Base-by-base conservation (phyloP, 2,113 vertebrate genomes). In the Charadrius vociferus region DNA sequence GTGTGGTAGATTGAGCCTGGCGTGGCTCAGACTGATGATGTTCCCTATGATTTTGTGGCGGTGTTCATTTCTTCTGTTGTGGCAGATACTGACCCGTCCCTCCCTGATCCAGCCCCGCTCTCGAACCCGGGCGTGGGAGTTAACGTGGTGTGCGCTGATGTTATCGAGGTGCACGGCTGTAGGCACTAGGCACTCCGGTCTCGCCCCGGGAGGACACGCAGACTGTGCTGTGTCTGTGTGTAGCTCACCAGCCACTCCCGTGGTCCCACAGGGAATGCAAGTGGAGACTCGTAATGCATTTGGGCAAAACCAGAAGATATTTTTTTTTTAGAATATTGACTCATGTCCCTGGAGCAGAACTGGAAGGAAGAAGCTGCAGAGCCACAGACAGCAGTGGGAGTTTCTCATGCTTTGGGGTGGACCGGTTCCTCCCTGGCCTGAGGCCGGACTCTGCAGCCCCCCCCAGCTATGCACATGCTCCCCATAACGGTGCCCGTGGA, bases 401-500 rank as follows among this genome's bases (percentile, higher is more conserved):
- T 52, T 80, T 71, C 73, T 56, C 5, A 1, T 34, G 52, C 39
- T 74, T 41, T 68, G 65, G 43, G 37, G 17, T 24, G 43, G 53
- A 39, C 14, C 0, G 4, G 43, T 49, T 56, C 61, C 47, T 71
- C 52, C 39, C 27, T 1, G 0, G 19, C 16, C 61, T n/a, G 53
- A n/a, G 82, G n/a, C 26, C 9, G 47, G 71, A 7, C 72, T n/a
- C 41, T 50, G 49, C 81, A 85, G 55, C 20, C 32, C 21, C 6
- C 32, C 30, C 30, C 41, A 58, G 74, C 37, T 81, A 26, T 58
- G 41, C 32, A 19, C 0, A 3, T 49, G 55, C 61, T 34, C 70
- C 72, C 59, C 0, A 0, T 16, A 53, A 24, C 0, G 1, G 37
- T 83, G 72, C 32, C 49, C 20, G 26, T n/a, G 61, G 81, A 23